Conservation (phyloP, 2,797 vertebrate species). For the Yasuhikotakia modesta region DNA sequence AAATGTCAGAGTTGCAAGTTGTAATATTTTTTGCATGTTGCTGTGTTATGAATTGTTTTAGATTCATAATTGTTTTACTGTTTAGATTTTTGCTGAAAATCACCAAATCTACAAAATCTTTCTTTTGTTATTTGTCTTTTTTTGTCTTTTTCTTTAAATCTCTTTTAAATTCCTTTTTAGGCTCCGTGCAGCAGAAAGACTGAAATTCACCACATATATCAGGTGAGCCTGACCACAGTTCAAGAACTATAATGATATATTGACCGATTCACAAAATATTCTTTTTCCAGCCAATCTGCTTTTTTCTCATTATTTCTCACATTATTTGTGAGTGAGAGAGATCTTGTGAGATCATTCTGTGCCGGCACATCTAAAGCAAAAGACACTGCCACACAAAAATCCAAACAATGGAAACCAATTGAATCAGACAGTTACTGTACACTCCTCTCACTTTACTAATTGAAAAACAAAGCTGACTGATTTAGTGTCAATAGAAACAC, state of each 20-base stretch:
- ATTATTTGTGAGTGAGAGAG: not conserved
- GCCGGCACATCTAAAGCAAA: not conserved
- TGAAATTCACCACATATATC: not conserved
- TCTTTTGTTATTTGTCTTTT: not conserved
- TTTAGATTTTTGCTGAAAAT: too few relatives aligned
- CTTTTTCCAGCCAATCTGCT: not conserved
- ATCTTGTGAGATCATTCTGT: not conserved
- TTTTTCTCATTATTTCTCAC: not conserved
- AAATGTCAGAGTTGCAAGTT: too few relatives aligned
- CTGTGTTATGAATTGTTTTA: too few relatives aligned
- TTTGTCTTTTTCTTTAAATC: not conserved
- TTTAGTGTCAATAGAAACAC: not conserved
- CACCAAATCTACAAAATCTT: too few relatives aligned
- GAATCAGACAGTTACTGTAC: too few relatives aligned
- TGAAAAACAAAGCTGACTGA: not conserved
- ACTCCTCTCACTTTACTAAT: too few relatives aligned
- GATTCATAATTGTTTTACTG: too few relatives aligned
- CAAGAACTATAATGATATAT: conserved; percentile 1
- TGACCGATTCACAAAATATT: not conserved
- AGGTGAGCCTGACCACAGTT: not conserved
- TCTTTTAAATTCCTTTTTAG: too few relatives aligned
- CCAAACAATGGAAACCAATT: too few relatives aligned
- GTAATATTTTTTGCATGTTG: too few relatives aligned
- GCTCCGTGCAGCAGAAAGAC: not conserved
- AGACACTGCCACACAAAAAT: too few relatives aligned